Conservation (phyloP, 37 sponge, comb jelly and placozoan genomes). For the Spongilla lacustris region DNA sequence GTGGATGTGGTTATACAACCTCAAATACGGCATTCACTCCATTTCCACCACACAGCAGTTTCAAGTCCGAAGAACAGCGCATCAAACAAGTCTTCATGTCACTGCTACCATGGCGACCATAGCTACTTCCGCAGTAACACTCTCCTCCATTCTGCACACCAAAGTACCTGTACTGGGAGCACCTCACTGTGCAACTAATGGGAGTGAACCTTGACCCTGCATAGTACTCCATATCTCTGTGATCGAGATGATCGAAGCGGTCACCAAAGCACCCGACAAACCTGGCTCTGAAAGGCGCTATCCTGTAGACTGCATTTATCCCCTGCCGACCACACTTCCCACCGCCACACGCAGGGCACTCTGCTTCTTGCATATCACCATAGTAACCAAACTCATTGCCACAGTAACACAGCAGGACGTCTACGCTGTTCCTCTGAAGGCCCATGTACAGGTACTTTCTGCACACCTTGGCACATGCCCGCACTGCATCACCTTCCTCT, state of each 20-base stretch:
- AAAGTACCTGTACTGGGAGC: conserved; percentile 21
- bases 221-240: not conserved
- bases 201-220: not conserved
- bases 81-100: not conserved
- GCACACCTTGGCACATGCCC: not conserved
- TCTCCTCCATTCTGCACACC: conserved; percentile 28
- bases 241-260: not conserved
- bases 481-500: not conserved
- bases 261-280: not conserved
- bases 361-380: not conserved
- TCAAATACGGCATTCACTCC: not conserved
- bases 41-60: not conserved
- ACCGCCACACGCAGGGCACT: not conserved
- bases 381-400: conserved; percentile 10
- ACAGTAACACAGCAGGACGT: not conserved
- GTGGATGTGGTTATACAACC: too few relatives aligned
- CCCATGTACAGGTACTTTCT: not conserved
- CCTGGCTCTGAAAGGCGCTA: not conserved
- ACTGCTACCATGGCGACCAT: conserved; percentile 17
- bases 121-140: conserved; percentile 45
- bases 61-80: not conserved
- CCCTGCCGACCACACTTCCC: not conserved
- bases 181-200: not conserved
- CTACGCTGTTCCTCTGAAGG: not conserved
- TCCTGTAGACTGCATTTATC: not conserved